phyloP scores from a whole-genome alignment of 2,888 invertebrate genomes.

The Epistrophella euchroma region DNA sequence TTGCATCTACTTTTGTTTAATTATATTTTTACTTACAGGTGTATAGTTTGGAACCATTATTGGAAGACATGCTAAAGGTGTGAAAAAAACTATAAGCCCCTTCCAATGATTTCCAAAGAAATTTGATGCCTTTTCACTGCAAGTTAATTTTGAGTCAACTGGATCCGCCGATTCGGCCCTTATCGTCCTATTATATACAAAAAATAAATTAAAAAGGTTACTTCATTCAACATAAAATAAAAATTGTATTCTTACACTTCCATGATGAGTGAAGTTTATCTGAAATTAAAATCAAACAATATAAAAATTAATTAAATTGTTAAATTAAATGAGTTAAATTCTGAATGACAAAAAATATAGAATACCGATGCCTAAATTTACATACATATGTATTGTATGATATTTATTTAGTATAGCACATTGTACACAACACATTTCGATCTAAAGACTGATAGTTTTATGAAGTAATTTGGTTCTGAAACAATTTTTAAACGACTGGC shows the following conservation, averaged over 20 bases:
- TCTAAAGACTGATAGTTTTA: too few species aligned
- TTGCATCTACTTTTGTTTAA: too few species aligned
- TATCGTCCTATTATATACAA: conserved; percentile 50
- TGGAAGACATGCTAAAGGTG: conserved; percentile 89
- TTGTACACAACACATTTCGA: too few species aligned
- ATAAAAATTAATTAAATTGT: background rate
- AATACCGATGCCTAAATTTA: too few species aligned
- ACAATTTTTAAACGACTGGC: too few species aligned
- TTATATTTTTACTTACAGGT: conserved; percentile 83
- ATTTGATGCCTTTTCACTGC: conserved; percentile 73
- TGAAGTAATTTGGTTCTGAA: too few species aligned
- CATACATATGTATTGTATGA: too few species aligned
- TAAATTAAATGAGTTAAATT: too few species aligned
- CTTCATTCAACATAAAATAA: background rate
- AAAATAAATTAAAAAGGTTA: background rate
- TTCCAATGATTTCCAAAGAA: conserved; percentile 90
- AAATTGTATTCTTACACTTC: conserved; percentile 56
- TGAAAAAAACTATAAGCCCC: conserved; percentile 88
- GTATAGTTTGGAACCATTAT: conserved; percentile 86
- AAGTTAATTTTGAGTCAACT: conserved; percentile 51
- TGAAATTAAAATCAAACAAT: conserved; percentile 32
- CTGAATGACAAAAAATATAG: too few species aligned
- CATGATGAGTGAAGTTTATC: conserved; percentile 62
- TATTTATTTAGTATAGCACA: too few species aligned
- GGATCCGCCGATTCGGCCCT: conserved; percentile 46